These are phyloP conservation scores for Spheniscus mendiculus DNA, from an alignment of 2,113 vertebrate species.

Conservation along the genomic window DNA sequence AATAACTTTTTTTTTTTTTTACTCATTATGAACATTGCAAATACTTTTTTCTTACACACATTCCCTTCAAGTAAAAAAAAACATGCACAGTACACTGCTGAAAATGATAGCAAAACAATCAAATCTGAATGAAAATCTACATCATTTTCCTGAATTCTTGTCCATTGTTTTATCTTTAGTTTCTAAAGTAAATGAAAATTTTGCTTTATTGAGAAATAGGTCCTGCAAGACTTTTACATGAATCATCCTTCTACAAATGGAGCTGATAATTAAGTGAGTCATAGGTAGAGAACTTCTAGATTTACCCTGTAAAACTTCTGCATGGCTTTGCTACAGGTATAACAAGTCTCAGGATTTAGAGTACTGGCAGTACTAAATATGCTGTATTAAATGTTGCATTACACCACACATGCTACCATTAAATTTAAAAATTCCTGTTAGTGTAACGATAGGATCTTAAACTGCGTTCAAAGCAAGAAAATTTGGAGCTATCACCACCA, in stretches of 20 bases:
- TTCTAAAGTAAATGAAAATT: not conserved
- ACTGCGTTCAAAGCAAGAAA: not conserved
- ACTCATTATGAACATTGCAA: not conserved
- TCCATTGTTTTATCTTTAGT: not conserved
- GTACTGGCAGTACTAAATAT: not conserved
- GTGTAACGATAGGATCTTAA: not conserved
- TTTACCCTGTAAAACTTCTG: not conserved
- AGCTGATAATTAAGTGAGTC: not conserved
- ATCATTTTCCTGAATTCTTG: not conserved
- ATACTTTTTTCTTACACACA: not conserved
- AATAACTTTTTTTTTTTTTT: not conserved
- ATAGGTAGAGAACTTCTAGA: not conserved
- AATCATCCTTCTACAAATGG: not conserved
- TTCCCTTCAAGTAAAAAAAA: not conserved
- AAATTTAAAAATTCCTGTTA: not conserved
- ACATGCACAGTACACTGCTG: not conserved
- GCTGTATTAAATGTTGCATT: not conserved
- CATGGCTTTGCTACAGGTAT: not conserved
- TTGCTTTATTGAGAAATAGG: not conserved
- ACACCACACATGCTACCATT: not conserved
- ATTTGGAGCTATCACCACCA: not conserved
- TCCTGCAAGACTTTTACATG: not conserved
- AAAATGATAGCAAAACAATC: not conserved
- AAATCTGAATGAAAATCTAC: not conserved
- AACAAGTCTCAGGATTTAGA: not conserved